Base-by-base conservation (phyloP, 2,888 invertebrate genomes). In the Quadroppia sp. region DNA sequence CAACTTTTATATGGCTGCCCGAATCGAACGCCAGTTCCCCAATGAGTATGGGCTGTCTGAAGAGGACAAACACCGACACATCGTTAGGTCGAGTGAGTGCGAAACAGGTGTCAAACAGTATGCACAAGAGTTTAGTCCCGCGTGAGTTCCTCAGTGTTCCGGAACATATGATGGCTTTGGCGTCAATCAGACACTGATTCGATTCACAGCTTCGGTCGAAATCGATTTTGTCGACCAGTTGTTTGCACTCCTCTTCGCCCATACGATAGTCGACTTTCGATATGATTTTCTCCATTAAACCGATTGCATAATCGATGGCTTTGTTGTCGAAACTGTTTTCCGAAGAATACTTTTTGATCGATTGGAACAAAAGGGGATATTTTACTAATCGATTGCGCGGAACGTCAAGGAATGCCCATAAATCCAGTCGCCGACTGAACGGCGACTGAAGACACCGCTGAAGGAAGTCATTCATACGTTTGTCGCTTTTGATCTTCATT, bases 281-380 rank as follows among this genome's bases (percentile, higher is more conserved):
- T 67, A 67, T 67, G 42, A 42, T 67, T 67, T 67, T 67, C 42
- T 67, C 67, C 67, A 67, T 67, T 40, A 67, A 42, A 67, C 9
- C 20, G 40, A 67, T 23, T 15, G 67, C 67, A 67, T 23, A 67
- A 23, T 67, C 67, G 20, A 67, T 67, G 9, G 67, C 67, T 67
- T 42, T 67, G 67, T 42, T 42, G 23, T 67, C 67, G 23, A 42
- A 67, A 67, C 67, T 67, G 15, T n/a, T 42, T 67, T 67, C 67
- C 13, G 67, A 42, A 1, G 67, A 40, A 67, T 67, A 67, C 42
- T 67, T 67, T 40, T 42, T 40, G 36, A 67, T 67, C 6, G 67
- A 36, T 13, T 20, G 36, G 7, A 67, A 67, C 23, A 67, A 20
- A 36, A 67, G 67, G 20, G 67, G 67, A 67, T 67, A 67, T 67